Evolutionary conservation across 2,113 vertebrate species (phyloP), one percentile per base, ranked within the genome.

Genomic region (Grammomys dolichurus): DNA sequence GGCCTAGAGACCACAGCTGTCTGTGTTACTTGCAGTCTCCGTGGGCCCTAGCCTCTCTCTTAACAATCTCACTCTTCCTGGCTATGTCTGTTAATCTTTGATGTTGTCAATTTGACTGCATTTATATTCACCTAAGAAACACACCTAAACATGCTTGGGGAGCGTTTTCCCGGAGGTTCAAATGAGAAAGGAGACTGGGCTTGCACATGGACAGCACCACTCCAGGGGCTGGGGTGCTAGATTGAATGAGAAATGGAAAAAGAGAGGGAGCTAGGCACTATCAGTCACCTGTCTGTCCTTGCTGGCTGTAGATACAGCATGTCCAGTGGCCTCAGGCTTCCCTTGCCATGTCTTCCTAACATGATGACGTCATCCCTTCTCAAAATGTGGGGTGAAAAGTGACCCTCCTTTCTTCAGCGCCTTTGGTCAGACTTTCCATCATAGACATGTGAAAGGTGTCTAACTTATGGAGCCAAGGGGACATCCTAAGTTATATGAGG

Each of bases 1-100:
- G 33, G 51, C 86, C 80, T 9, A 7, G n/a, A 33, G 69, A 65
- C 63, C 33, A 12, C 31, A 0, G 0, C 13, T 0, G 3, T 33
- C 33, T 17, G 26, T 24, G 86, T 7, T 4, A 0, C 31, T 43
- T 31, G n/a, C 28, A 4, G 14, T 14, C 9, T 43, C 86, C 40
- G 76, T 60, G 43, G 26, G 31, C 14, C 72, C 0, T 33, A 56
- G 43, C 26, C 14, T 65, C 14, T 3, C 10, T 9, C n/a, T n/a
- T n/a, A n/a, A 12, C 5, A 0, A 4, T 0, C 40, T n/a, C 6
- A 14, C 46, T 40, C 33, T 63, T 80, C n/a, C 22, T 28, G 11
- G n/a, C 54, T 14, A 17, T 11, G 5, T 33, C 31, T 16, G 31
- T 51, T 51, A 51, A 33, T 51, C 9, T 51, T 51, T 13, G 31